phyloP scores from a whole-genome alignment of 2,888 invertebrate genomes.

The Cerastoderma edule region DNA sequence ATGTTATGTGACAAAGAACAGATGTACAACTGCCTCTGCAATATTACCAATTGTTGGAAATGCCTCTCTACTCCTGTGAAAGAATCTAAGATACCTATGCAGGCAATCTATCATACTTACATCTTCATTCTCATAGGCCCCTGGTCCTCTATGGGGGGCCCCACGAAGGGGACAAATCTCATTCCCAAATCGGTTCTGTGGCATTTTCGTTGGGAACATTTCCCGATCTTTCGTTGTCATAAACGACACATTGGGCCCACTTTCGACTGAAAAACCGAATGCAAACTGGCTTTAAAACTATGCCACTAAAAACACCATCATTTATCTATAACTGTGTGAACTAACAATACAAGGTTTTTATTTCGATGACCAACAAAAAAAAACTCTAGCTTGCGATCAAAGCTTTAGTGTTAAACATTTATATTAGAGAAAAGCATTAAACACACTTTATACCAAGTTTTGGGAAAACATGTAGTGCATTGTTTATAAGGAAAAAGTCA shows the following conservation, averaged over 20 bases:
- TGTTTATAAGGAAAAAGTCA: too few species aligned
- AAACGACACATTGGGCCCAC: conserved; percentile 79
- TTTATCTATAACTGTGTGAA: background rate
- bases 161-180: conserved; percentile 81
- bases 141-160: conserved; percentile 82
- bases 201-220: conserved; percentile 81
- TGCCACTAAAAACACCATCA: background rate
- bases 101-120: conserved; percentile 67
- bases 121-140: conserved; percentile 83
- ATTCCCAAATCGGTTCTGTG: conserved; percentile 82
- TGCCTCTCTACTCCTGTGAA: too few species aligned
- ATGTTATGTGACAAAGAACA: too few species aligned
- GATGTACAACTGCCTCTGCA: too few species aligned
- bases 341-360: background rate
- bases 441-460: too few species aligned
- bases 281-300: background rate
- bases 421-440: background rate
- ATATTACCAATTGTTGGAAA: too few species aligned
- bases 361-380: background rate
- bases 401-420: background rate
- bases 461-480: too few species aligned
- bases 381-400: background rate
- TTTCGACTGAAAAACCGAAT: conserved; percentile 69
- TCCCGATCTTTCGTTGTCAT: conserved; percentile 80
- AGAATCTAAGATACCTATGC: too few species aligned